Percentiles rank a stretch among this genome's conserved stretches.
Evolutionary conservation across 2,797 vertebrate species (phyloP).

Genomic region (Tragopan temminckii): DNA sequence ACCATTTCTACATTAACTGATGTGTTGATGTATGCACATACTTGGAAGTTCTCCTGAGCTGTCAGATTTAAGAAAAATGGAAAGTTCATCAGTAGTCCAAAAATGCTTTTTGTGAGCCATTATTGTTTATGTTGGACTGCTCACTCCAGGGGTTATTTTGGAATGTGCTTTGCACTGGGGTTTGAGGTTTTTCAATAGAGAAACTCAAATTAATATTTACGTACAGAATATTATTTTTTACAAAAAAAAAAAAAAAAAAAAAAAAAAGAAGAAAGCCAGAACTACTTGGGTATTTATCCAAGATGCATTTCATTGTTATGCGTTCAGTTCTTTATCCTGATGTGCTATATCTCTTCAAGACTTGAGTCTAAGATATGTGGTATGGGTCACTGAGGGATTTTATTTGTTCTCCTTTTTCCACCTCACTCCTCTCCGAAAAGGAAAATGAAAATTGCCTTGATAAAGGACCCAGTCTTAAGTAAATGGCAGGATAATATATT

Average conservation of each 20-base stretch:
- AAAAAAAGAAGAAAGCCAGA: not conserved
- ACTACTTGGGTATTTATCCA: not conserved
- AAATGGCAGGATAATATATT: not conserved
- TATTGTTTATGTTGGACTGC: slow-evolving; percentile 19
- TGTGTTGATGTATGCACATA: not conserved
- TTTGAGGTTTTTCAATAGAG: slow-evolving; percentile 50
- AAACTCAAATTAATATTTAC: not conserved
- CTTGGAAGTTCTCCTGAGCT: slow-evolving; percentile 26
- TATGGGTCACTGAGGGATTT: not conserved
- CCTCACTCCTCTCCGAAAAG: not conserved
- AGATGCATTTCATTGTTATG: not conserved
- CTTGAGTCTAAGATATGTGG: not conserved
- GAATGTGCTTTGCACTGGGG: slow-evolving; percentile 21
- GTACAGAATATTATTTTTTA: not conserved
- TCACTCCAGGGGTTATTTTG: slow-evolving; percentile 22
- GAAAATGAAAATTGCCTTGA: not conserved
- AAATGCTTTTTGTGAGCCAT: slow-evolving; percentile 30
- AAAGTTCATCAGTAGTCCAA: slow-evolving; percentile 18
- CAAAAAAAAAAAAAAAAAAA: not conserved
- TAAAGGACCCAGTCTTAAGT: slow-evolving; percentile 17
- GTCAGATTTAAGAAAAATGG: slow-evolving; percentile 46
- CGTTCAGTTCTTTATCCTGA: not conserved
- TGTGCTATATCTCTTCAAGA: slow-evolving; percentile 27
- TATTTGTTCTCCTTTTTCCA: slow-evolving; percentile 21
- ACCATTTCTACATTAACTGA: not conserved